Evolutionary conservation across 2,113 vertebrate genomes (phyloP).

Genomic region (Sterrhoptilus dennistouni): DNA sequence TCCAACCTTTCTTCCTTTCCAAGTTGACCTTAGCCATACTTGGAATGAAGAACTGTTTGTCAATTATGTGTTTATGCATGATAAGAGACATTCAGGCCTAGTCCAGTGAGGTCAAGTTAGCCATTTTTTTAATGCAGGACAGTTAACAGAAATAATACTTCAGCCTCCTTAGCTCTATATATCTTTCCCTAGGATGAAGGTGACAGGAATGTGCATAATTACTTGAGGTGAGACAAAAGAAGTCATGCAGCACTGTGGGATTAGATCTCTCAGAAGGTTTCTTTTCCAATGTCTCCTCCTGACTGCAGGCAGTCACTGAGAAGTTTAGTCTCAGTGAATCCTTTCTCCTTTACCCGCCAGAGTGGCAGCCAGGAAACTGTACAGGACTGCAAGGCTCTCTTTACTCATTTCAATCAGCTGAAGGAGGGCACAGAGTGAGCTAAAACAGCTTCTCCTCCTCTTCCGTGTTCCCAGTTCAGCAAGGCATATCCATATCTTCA

Average conservation of each 20-base stretch:
- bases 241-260: background rate
- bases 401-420: background rate
- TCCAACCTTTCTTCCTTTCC: background rate
- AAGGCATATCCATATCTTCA: background rate
- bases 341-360: background rate
- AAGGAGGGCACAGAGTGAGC: background rate
- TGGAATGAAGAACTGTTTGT: background rate
- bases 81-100: background rate
- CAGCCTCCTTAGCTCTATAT: background rate
- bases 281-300: background rate
- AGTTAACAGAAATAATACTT: background rate
- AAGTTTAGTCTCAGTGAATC: background rate
- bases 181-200: background rate
- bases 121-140: background rate
- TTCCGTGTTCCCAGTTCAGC: background rate
- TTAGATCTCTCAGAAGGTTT: background rate
- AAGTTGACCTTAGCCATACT: constrained; percentile 20
- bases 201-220: background rate
- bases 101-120: background rate
- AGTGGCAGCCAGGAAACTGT: background rate
- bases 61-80: background rate
- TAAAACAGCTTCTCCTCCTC: background rate
- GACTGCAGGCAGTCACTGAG: background rate
- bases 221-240: background rate
- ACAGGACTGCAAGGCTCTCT: background rate